Conservation (phyloP, 2,113 vertebrate genomes). For the Ciconia stormi region DNA sequence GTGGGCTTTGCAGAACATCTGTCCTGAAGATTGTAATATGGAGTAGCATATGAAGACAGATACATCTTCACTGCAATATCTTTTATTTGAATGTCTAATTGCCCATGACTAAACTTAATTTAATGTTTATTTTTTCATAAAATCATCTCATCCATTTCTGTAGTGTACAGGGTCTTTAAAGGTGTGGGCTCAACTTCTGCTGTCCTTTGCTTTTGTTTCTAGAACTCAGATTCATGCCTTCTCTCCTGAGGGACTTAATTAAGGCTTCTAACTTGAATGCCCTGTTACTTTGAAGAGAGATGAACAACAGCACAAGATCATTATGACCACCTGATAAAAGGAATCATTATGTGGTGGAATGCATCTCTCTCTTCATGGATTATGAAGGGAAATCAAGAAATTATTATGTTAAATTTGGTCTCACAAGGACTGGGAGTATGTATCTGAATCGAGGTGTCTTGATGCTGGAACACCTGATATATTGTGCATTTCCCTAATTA, state of each 20-base stretch:
- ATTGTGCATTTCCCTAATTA: not conserved
- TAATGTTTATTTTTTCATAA: not conserved
- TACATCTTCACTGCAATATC: not conserved
- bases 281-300: not conserved
- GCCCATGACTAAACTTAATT: not conserved
- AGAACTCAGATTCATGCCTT: not conserved
- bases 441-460: not conserved
- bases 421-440: not conserved
- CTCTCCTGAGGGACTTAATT: not conserved
- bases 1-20: not conserved
- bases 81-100: not conserved
- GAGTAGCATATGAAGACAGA: not conserved
- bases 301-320: not conserved
- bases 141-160: not conserved
- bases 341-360: not conserved
- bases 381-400: not conserved
- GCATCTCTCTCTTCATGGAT: not conserved
- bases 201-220: not conserved
- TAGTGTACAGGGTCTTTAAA: not conserved
- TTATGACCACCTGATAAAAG: not conserved
- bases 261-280: not conserved
- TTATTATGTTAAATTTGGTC: not conserved
- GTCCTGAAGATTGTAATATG: not conserved
- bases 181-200: not conserved
- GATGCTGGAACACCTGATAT: not conserved